Base-by-base conservation (phyloP, 2,113 vertebrate species). In the Phrynosoma platyrhinos region DNA sequence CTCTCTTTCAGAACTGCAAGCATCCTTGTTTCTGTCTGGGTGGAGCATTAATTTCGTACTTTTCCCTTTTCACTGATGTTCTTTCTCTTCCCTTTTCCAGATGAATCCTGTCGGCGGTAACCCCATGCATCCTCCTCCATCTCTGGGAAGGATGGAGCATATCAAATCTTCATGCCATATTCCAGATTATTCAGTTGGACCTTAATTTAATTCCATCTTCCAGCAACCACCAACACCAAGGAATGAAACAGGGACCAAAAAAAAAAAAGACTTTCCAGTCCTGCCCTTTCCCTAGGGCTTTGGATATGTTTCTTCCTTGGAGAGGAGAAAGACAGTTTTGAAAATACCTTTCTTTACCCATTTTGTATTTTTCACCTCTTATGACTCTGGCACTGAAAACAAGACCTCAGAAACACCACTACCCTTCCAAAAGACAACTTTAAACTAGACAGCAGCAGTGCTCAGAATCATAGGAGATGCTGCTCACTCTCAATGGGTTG, bases 21-120 rank as follows among this genome's bases (percentile, higher is more conserved):
- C 40, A 13, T 14, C 6, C 27, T n/a, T 52, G 52, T 13, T 79
- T n/a, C 68, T 32, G 20, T 52, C 27, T 68, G 10, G 36, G 16
- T 30, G 20, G 21, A 30, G 27, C 16, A 76, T 21, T 69, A 16
- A 69, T 3, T 18, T 13, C 5, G 68, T 52, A 53, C 30, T 32
- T 89, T 68, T 62, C 10, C 23, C 72, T 83, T 52, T 88, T 55
- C 12, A 30, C n/a, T 2, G 25, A 5, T 80, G 16, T 83, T 53
- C 64, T 30, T 52, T 21, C n/a, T 89, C 66, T 88, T 25, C 58
- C 32, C 25, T 21, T 25, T 82, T 58, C n/a, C 92, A 96, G 95
- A 96, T 84, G 95, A 96, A 85, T 96, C 95, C 83, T 96, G 95
- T 90, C 93, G 95, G 53, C 94, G 96, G 91, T 96, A 95, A 95